Conservation (phyloP, 2,888 invertebrate genomes). For the Plebejus melissa region DNA sequence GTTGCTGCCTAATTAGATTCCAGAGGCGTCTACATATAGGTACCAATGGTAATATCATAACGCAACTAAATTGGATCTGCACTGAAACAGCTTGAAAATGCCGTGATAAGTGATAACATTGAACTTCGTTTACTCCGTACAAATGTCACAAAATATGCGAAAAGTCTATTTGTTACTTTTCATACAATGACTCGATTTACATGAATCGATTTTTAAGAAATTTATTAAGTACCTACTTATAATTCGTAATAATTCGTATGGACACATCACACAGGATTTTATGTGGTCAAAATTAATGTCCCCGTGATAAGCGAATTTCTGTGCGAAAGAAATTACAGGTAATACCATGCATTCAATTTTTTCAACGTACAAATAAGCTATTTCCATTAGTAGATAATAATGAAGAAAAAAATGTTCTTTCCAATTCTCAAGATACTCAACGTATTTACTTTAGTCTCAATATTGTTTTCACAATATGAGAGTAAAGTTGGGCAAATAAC, state of each 20-base stretch:
- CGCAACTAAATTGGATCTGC: neutral
- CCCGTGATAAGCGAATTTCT: too few species aligned
- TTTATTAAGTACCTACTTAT: too few species aligned
- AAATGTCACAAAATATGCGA: neutral
- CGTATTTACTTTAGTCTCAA: constrained; percentile 1
- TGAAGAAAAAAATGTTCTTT: neutral
- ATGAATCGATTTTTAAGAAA: neutral
- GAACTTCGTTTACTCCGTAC: neutral
- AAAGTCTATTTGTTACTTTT: neutral
- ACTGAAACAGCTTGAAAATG: neutral
- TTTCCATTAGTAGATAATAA: neutral
- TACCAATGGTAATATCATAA: neutral
- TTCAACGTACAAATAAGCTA: neutral
- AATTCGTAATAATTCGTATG: too few species aligned
- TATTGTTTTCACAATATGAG: constrained; percentile 13
- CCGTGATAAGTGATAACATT: neutral
- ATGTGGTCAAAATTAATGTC: too few species aligned
- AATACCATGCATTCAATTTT: neutral
- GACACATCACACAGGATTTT: too few species aligned
- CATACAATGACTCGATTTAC: neutral
- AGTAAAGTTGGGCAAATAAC: neutral
- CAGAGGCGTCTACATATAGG: neutral
- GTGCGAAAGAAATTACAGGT: too few species aligned
- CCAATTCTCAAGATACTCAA: neutral
- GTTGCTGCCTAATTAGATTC: constrained; percentile 5